phyloP scores from a whole-genome alignment of 2,888 invertebrate species.

The Aromia moschata region DNA sequence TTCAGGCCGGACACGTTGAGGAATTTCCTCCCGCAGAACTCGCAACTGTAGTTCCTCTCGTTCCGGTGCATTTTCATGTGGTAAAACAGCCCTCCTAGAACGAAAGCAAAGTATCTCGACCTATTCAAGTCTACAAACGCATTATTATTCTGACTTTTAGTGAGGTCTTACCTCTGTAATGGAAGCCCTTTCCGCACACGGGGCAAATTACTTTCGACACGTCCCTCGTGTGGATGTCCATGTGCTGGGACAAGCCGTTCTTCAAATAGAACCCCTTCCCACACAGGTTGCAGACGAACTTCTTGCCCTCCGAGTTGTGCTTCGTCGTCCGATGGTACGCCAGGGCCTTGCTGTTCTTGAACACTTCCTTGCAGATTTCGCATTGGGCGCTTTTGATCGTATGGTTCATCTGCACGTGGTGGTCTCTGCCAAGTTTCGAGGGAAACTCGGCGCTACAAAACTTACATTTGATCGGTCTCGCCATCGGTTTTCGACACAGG shows the following conservation, averaged over 20 bases:
- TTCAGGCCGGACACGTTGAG: slow-evolving; percentile 14
- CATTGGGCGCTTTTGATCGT: slow-evolving; percentile 5
- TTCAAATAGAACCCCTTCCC: slow-evolving; percentile 18
- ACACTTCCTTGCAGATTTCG: slow-evolving; percentile 26
- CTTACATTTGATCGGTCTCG: slow-evolving; percentile 4
- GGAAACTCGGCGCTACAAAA: slow-evolving; percentile 14
- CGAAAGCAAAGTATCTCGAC: too few species aligned
- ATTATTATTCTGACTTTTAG: too few species aligned
- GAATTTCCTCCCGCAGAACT: slow-evolving; percentile 36
- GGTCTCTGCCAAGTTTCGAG: background rate
- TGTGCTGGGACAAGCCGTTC: slow-evolving; percentile 16
- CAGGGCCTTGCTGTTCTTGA: background rate
- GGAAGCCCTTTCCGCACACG: slow-evolving; percentile 33
- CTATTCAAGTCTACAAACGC: too few species aligned
- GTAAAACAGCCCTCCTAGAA: slow-evolving; percentile 37
- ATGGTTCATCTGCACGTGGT: slow-evolving; percentile 14
- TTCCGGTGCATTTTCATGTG: slow-evolving; percentile 45
- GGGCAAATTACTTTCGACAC: slow-evolving; percentile 28
- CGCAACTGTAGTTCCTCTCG: slow-evolving; percentile 36
- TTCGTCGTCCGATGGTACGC: slow-evolving; percentile 22
- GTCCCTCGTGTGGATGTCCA: slow-evolving; percentile 22
- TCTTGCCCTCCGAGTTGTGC: slow-evolving; percentile 12
- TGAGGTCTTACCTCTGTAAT: slow-evolving; percentile 28
- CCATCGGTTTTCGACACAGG: background rate
- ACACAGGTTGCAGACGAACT: slow-evolving; percentile 19